Evolutionary conservation across 2,113 vertebrate genomes (phyloP).

Genomic region (Hippopotamus amphibius): DNA sequence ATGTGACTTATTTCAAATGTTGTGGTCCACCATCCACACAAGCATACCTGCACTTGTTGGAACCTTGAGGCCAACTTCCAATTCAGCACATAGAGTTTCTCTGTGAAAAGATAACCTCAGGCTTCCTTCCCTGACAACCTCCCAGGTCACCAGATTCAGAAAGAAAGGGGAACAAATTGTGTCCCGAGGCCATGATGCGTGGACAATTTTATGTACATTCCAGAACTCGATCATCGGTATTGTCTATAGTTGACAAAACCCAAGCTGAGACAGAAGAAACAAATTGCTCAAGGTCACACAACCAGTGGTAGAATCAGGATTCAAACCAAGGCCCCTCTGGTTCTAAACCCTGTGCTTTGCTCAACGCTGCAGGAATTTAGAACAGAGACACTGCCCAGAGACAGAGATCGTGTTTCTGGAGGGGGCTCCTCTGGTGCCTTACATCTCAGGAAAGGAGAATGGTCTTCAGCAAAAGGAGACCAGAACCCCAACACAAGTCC

Average conservation of each 20-base stretch:
- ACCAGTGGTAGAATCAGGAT: not conserved
- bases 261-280: not conserved
- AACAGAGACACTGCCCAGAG: not conserved
- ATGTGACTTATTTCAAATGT: not conserved
- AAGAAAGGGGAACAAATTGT: not conserved
- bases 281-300: not conserved
- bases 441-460: not conserved
- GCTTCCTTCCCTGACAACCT: not conserved
- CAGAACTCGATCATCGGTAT: not conserved
- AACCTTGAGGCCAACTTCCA: not conserved
- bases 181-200: accelerated
- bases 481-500: not conserved
- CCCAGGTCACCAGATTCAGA: not conserved
- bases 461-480: not conserved
- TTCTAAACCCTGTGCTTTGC: not conserved
- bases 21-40: not conserved
- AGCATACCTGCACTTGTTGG: not conserved
- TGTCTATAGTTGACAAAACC: not conserved
- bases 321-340: not conserved
- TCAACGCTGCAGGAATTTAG: not conserved
- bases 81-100: not conserved
- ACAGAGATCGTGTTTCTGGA: not conserved
- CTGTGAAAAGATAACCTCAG: not conserved
- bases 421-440: not conserved
- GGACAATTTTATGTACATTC: not conserved